These are phyloP conservation scores for Mustela erminea DNA, from an alignment of 2,797 vertebrate species.

Conservation along the genomic window DNA sequence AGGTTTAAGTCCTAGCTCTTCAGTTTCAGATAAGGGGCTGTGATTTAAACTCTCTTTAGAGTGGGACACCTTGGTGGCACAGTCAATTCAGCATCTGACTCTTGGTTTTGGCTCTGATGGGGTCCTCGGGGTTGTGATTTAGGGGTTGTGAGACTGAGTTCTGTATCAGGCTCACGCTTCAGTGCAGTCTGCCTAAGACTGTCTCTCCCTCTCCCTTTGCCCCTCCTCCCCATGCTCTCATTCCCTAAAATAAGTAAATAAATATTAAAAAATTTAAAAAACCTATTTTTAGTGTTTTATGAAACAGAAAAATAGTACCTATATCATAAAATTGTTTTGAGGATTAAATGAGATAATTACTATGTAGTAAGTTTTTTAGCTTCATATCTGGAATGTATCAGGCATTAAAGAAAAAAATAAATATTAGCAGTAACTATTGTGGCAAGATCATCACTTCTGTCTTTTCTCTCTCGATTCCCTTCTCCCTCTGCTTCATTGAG, in stretches of 20 bases:
- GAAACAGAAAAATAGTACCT: neutral
- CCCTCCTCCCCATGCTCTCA: neutral
- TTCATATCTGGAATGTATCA: neutral
- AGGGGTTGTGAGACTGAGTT: neutral
- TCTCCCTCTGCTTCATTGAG: neutral
- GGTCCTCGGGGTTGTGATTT: neutral
- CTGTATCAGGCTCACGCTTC: neutral
- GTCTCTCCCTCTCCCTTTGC: neutral
- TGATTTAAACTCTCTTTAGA: neutral
- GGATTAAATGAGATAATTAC: neutral
- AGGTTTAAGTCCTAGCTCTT: neutral
- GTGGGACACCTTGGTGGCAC: neutral
- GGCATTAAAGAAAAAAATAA: neutral
- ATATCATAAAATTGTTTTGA: neutral
- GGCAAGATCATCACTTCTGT: neutral
- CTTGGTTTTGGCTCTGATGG: neutral
- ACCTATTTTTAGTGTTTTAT: neutral
- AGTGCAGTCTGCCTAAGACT: neutral
- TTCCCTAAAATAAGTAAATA: neutral
- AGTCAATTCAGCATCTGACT: neutral
- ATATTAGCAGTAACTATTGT: neutral
- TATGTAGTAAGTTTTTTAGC: neutral
- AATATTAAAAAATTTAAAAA: neutral
- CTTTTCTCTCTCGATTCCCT: rapidly evolving
- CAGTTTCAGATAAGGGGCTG: neutral